Evolutionary conservation across 2,797 vertebrate species (phyloP), one percentile per base, ranked within the genome.

Genomic region (Acipenser transmontanus): DNA sequence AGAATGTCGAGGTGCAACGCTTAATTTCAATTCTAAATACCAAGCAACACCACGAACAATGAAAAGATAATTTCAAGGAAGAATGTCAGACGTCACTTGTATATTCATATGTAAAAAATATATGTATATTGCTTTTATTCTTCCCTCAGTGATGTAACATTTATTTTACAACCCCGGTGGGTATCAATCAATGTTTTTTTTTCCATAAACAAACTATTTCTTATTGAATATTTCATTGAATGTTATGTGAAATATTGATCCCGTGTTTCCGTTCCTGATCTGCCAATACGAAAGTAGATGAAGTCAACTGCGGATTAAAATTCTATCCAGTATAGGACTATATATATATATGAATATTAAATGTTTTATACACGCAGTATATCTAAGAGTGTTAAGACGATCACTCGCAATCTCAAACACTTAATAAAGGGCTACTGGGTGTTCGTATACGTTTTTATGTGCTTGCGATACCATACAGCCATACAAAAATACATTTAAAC

Each of bases 21-120:
- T 85, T 88, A 65, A 81, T 86, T 34, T 88, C 88, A 92, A 91
- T 87, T 87, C 89, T 87, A 85, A 84, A 81, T 73, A 79, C 48
- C 74, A 4, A 34, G 4, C 34, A 34, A 34, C 34, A 34, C 34
- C 60, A 50, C 62, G 50, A 59, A 56, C 62, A 61, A 57, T 48
- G 62, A 68, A 61, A 57, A 64, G 49, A 14, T 52, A 34, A 60
- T 68, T 61, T 11, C 65, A 47, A 50, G 64, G 1, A n/a, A 63
- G 14, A 14, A 7, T 7, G 49, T 48, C 20, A 49, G 7, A 67
- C 50, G 14, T 61, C 57, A 51, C 52, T 64, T 54, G 63, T 56
- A 68, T 50, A 64, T 65, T 60, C 61, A 10, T 13, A 61, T 57
- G 59, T 56, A 61, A 59, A 56, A 65, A 61, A 68, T 49, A 65